These are phyloP conservation scores for Gymnorhina tibicen DNA, from an alignment of 2,113 vertebrate species.

Conservation along the genomic window DNA sequence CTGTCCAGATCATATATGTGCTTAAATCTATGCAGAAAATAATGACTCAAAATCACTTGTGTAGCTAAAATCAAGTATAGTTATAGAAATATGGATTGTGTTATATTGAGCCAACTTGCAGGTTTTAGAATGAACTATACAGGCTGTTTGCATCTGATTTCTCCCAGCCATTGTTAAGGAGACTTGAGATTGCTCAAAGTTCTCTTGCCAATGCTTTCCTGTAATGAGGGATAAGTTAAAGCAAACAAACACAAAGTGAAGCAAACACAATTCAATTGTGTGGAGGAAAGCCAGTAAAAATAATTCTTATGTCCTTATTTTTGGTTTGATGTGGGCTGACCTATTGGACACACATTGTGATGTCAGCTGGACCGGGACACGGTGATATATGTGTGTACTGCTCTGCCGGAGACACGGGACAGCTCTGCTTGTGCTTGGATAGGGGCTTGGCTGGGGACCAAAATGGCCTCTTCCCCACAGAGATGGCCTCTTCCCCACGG, in stretches of 20 bases:
- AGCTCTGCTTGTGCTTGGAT: neutral
- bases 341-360: neutral
- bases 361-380: neutral
- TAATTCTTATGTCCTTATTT: neutral
- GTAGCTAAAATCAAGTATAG: neutral
- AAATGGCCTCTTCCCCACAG: neutral
- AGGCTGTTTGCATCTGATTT: neutral
- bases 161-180: neutral
- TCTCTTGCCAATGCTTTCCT: neutral
- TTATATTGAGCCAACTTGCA: neutral
- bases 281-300: slow-evolving; percentile 25
- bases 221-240: slow-evolving; percentile 33
- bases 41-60: neutral
- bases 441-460: neutral
- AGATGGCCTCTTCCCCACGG: neutral
- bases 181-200: neutral
- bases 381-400: neutral
- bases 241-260: neutral
- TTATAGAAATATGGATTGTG: neutral
- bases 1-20: neutral
- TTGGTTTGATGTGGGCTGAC: neutral
- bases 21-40: neutral
- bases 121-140: neutral
- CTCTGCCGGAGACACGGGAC: neutral
- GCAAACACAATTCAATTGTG: neutral